Evolutionary conservation across 2,113 vertebrate genomes (phyloP), one percentile per base, ranked within the genome.

Genomic region (Siniperca chuatsi): DNA sequence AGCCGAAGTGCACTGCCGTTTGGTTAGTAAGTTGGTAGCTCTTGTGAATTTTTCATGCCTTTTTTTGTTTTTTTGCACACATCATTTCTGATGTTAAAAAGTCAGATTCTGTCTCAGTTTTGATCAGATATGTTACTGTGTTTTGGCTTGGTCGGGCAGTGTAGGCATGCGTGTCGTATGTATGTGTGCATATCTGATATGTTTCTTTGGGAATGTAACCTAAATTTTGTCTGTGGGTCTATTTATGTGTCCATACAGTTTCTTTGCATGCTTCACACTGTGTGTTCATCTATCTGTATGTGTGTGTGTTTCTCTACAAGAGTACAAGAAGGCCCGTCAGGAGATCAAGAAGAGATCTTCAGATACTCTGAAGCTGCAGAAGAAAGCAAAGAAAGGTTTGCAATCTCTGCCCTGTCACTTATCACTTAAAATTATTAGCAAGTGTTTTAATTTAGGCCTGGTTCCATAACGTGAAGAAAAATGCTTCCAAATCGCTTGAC

Each of bases 331-430:
- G 80, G 97, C 97, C 0, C 97, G 97, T 40, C 97, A 98, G 0
- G 97, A 98, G 92, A 98, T 98, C 90, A 98, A 98, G 91, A 98
- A 97, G 68, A 97, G 97, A 79, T 98, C 97, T 0, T 97, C 97
- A 0, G 97, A 98, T 91, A 98, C 97, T 0, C 94, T 98, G 68
- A 98, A 98, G 84, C 97, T 98, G 69, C 97, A 98, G 94, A 98
- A 98, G 82, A 98, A 98, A 77, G 97, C 97, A 0, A 97, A 97
- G 84, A 98, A 98, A 97, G 97, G 97, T 98, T 93, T 40, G 70
- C 6, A 1, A 16, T 42, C 20, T n/a, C 48, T 68, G 46, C 13
- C 46, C 46, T 48, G 20, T 33, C 25, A 13, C 40, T 33, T 11
- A 5, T 44, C 8, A n/a, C 4, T 4, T 9, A 9, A 12, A 29